Percentiles rank a stretch among this genome's conserved stretches.
These are phyloP conservation scores for Anguilla marmorata DNA, from an alignment of 2,797 vertebrate genomes.

Conservation along the genomic window DNA sequence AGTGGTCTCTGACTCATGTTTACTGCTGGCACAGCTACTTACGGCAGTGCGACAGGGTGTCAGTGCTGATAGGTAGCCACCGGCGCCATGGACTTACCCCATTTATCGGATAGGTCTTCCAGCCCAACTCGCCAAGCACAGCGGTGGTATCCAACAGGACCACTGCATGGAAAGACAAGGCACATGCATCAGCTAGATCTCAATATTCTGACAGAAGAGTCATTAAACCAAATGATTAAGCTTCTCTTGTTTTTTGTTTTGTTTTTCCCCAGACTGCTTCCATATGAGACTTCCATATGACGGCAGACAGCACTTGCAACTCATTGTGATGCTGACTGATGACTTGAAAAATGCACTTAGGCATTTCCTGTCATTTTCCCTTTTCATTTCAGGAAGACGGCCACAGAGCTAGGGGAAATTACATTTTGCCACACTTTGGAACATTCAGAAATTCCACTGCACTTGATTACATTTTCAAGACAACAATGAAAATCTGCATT, in stretches of 20 bases:
- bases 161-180: slow-evolving; percentile 77
- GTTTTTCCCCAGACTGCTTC: not conserved
- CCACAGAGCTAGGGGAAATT: not conserved
- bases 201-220: not conserved
- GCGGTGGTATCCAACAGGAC: slow-evolving; percentile 92
- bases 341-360: not conserved
- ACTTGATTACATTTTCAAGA: slow-evolving; percentile 14
- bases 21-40: not conserved
- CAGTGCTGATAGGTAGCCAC: not conserved
- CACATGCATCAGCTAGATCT: slow-evolving; percentile 18
- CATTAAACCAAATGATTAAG: not conserved
- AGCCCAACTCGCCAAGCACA: slow-evolving; percentile 89
- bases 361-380: not conserved
- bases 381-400: not conserved
- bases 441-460: not conserved
- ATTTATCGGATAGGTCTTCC: slow-evolving; percentile 94
- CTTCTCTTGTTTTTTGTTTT: not conserved
- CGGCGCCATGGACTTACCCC: slow-evolving; percentile 78
- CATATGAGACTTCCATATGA: not conserved
- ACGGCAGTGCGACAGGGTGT: not conserved
- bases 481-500: not conserved
- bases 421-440: not conserved
- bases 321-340: not conserved
- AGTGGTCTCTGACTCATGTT: not conserved
- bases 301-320: not conserved